These are phyloP conservation scores for Anthopleura xanthogrammica DNA, from an alignment of 92 coral and sea anemone genomes.

Conservation along the genomic window DNA sequence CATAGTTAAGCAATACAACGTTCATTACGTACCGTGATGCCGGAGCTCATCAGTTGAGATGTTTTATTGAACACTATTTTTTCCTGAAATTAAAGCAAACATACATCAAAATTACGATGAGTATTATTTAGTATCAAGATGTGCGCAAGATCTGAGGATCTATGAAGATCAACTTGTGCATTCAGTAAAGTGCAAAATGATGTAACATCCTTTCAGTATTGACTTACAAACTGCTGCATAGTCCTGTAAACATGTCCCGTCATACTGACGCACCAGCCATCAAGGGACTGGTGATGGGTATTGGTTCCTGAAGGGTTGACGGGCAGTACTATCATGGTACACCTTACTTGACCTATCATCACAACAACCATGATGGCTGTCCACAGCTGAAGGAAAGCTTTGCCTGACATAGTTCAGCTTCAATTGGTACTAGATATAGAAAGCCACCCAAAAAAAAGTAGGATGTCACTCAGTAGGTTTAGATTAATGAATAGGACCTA, in stretches of 20 bases:
- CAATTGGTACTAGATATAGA: not conserved
- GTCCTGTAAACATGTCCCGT: slow-evolving; percentile 46
- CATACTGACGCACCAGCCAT: slow-evolving; percentile 50
- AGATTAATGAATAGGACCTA: no score
- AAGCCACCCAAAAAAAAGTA: no score
- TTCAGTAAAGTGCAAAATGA: no score
- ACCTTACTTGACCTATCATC: slow-evolving; percentile 10
- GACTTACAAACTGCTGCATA: slow-evolving; percentile 54
- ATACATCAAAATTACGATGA: no score
- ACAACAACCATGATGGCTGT: slow-evolving; percentile 15
- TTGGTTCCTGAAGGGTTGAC: not conserved
- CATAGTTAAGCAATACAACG: not conserved
- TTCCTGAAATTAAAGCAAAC: slow-evolving; percentile 26
- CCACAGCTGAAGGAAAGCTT: not conserved
- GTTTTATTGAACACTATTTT: slow-evolving; percentile 49
- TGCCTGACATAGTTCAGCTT: not conserved
- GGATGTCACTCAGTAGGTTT: no score
- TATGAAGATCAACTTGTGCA: no score
- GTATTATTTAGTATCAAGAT: no score
- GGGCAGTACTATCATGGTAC: slow-evolving; percentile 8
- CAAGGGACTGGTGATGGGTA: slow-evolving; percentile 18
- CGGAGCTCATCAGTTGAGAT: slow-evolving; percentile 25
- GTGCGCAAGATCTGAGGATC: no score
- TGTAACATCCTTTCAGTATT: not conserved
- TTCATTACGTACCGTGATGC: slow-evolving; percentile 39